Conservation (phyloP, 2,113 vertebrate species). For the Lampris incognitus region DNA sequence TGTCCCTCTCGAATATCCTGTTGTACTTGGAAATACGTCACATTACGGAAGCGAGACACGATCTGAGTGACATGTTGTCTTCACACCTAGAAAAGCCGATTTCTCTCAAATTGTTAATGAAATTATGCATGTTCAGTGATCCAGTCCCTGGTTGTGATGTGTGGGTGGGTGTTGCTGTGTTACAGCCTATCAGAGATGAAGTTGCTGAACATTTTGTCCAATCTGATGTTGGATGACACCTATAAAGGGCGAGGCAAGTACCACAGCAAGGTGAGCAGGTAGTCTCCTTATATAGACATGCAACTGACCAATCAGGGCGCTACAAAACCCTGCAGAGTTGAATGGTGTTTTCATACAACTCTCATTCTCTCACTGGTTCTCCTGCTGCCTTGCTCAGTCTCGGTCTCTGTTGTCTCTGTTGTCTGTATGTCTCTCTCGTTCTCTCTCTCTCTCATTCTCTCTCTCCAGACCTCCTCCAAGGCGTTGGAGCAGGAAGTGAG, state of each 20-base stretch:
- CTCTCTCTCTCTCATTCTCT: conserved; percentile 21
- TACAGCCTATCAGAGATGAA: conserved; percentile 90
- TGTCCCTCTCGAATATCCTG: too few species aligned
- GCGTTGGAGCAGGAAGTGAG: conserved; percentile 85
- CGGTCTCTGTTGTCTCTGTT: conserved; percentile 3
- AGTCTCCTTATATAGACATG: too few species aligned
- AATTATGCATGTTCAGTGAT: not conserved
- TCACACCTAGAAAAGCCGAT: too few species aligned
- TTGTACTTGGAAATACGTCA: too few species aligned
- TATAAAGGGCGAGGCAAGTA: conserved; percentile 83
- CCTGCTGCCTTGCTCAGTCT: not conserved
- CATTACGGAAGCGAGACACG: too few species aligned
- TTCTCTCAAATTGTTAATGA: too few species aligned
- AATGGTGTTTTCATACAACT: too few species aligned
- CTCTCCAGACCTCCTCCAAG: conserved; percentile 77
- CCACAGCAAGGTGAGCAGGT: conserved; percentile 81
- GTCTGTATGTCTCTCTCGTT: conserved; percentile 3
- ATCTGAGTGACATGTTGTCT: too few species aligned
- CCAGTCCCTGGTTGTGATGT: conserved; percentile 21
- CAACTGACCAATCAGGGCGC: too few species aligned
- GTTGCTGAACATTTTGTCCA: conserved; percentile 87
- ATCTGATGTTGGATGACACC: conserved; percentile 84
- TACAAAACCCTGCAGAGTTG: too few species aligned
- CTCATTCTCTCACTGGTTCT: too few species aligned
- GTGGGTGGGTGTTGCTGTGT: conserved; percentile 31